Base-by-base conservation (phyloP, 1,140 invertebrate genomes). In the Anastrepha ludens region DNA sequence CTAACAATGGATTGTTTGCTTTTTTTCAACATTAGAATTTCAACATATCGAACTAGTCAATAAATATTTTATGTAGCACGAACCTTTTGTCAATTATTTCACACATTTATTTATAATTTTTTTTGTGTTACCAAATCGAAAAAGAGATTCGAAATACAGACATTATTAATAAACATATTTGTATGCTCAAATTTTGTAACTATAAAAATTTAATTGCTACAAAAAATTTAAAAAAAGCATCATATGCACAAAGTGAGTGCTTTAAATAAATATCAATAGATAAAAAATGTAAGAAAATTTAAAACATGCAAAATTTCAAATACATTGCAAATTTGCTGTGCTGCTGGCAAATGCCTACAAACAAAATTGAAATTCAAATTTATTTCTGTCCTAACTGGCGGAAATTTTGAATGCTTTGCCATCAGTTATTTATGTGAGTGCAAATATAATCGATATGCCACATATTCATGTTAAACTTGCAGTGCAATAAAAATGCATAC, bases 301-400 rank as follows among this genome's bases (percentile, higher is more conserved):
- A 55, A 55, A 55, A 55, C 6, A 55, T 29, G 9, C 6, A 55
- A 74, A 74, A 44, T 74, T 74, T 74, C 6, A 15, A 74, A 74
- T n/a, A 7, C 41, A 47, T 44, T 74, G 41, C 15, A 9, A 74
- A 47, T 17, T 47, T 47, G 3, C 67, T n/a, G 17, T 3, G 9
- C 41, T 41, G 2, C 7, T 15, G 67, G 13, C 67, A 74, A 74
- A 47, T 47, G 15, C 41, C 15, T 2, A 74, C 41, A 47, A 44
- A 74, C 15, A 13, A 47, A 74, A 74, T 74, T 74, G 67, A 74
- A 74, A 74, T 74, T 74, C 3, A 44, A 74, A 74, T 74, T 74
- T 74, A 74, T 74, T 74, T 65, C 13, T 17, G 4, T 41, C 29
- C 64, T 41, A 74, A 74, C 67, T 1, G 67, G 41, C 67, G 67